Conservation (phyloP, 2,888 invertebrate species). For the Dysmachus trigonus region DNA sequence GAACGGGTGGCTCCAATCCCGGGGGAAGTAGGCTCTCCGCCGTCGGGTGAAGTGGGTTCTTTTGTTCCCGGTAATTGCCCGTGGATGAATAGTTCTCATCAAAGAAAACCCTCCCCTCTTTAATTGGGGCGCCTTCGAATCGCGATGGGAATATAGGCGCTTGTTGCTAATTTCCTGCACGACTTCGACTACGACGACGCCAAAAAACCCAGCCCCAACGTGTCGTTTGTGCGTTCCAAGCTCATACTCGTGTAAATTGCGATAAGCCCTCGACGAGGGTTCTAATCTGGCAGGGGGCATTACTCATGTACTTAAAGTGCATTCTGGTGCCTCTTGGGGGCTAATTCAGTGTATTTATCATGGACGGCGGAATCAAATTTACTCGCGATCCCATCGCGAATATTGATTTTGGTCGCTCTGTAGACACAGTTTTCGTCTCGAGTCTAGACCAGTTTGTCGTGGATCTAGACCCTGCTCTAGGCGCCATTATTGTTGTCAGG, state of each 20-base stretch:
- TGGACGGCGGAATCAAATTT: not conserved
- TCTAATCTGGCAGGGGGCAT: not conserved
- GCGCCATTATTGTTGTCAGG: conserved; percentile 26
- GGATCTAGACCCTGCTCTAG: not conserved
- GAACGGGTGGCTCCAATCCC: not conserved
- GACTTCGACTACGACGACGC: not conserved
- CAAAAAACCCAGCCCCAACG: not conserved
- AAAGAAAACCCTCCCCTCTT: not conserved
- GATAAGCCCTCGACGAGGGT: not conserved
- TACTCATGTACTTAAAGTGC: not conserved
- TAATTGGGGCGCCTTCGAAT: not conserved
- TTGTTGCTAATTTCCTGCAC: conserved; percentile 24
- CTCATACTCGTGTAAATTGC: not conserved
- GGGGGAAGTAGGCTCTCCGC: not conserved
- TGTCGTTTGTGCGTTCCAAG: not conserved
- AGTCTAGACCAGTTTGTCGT: conserved; percentile 1
- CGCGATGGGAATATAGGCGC: not conserved
- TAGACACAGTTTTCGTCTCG: not conserved
- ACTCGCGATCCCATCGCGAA: not conserved
- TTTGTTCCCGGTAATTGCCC: conserved; percentile 7
- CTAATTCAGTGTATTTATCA: conserved; percentile 7
- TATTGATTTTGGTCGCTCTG: conserved; percentile 6
- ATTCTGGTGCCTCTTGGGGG: not conserved
- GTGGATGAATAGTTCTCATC: conserved; percentile 20
- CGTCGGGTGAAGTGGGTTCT: not conserved